Percentiles rank a stretch among this genome's conserved stretches.
phyloP scores from a whole-genome alignment of 1,140 invertebrate species.

The Akabosia matsudoensis region DNA sequence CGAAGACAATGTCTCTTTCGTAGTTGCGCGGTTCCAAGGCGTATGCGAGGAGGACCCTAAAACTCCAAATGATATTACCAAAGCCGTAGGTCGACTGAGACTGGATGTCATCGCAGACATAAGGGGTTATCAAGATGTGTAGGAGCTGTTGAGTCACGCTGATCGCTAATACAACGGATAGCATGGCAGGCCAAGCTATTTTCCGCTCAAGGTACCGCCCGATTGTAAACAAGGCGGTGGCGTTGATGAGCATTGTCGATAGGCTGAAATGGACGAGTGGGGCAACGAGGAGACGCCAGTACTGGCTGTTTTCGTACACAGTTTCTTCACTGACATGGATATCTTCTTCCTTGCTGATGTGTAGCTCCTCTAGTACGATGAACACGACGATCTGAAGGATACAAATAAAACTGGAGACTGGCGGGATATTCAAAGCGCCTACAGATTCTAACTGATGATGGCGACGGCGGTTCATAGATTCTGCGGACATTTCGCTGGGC shows the following conservation, averaged over 20 bases:
- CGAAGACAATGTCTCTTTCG: not conserved
- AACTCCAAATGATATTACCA: conserved; percentile 19
- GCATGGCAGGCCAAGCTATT: conserved; percentile 1
- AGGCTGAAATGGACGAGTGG: conserved; percentile 26
- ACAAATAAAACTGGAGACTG: not conserved
- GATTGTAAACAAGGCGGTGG: not conserved
- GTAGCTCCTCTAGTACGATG: not conserved
- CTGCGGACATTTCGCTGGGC: too few species aligned
- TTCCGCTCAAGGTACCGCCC: conserved; percentile 27
- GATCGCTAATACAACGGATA: conserved; percentile 8
- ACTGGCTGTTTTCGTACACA: not conserved
- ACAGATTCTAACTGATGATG: not conserved
- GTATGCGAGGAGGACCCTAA: conserved; percentile 21
- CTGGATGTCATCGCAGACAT: not conserved
- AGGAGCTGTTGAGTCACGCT: not conserved
- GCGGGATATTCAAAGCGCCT: not conserved
- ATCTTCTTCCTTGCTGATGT: not conserved
- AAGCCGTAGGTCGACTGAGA: conserved; percentile 6
- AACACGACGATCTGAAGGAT: not conserved
- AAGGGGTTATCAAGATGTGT: conserved; percentile 17
- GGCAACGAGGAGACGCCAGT: conserved; percentile 30
- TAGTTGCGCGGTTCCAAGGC: conserved; percentile 5
- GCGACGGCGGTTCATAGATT: too few species aligned
- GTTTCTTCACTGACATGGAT: conserved; percentile 23
- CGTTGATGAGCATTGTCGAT: conserved; percentile 6